Conservation (phyloP, 2,113 vertebrate genomes). For the Nothoprocta perdicaria region DNA sequence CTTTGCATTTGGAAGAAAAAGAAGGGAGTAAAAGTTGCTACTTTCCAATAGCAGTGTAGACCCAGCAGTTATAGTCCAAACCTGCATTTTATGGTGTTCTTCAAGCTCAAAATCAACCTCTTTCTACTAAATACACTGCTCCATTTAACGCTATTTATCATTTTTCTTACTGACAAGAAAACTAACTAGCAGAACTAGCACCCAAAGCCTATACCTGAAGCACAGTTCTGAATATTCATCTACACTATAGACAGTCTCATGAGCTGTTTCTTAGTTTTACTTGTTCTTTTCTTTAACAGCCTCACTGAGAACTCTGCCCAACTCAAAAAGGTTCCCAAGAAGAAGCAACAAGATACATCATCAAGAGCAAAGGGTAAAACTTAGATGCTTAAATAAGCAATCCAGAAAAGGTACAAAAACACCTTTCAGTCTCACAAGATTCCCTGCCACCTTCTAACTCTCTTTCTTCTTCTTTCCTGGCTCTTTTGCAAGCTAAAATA, state of each 20-base stretch:
- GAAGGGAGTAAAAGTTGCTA: not conserved
- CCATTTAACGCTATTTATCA: not conserved
- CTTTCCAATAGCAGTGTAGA: not conserved
- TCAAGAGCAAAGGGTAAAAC: not conserved
- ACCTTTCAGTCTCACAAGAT: not conserved
- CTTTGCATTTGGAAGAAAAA: not conserved
- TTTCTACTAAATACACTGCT: not conserved
- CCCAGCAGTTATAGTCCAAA: not conserved
- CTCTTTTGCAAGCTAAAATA: not conserved
- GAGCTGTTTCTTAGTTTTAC: not conserved
- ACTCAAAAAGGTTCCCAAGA: not conserved
- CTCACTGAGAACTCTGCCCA: not conserved
- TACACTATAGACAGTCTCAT: not conserved
- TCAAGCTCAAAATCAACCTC: not conserved
- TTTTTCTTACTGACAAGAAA: not conserved
- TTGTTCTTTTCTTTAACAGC: not conserved
- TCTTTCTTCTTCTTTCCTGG: not conserved
- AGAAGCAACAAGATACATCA: not conserved
- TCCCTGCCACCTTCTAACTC: not conserved
- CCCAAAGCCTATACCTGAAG: not conserved
- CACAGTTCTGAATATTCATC: not conserved
- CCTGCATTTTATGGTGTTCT: not conserved
- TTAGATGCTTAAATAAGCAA: not conserved
- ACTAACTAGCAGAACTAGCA: not conserved
- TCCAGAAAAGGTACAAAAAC: not conserved